These are phyloP conservation scores for Micropoecilia bifurca DNA, from an alignment of 2,797 vertebrate genomes.

Conservation along the genomic window DNA sequence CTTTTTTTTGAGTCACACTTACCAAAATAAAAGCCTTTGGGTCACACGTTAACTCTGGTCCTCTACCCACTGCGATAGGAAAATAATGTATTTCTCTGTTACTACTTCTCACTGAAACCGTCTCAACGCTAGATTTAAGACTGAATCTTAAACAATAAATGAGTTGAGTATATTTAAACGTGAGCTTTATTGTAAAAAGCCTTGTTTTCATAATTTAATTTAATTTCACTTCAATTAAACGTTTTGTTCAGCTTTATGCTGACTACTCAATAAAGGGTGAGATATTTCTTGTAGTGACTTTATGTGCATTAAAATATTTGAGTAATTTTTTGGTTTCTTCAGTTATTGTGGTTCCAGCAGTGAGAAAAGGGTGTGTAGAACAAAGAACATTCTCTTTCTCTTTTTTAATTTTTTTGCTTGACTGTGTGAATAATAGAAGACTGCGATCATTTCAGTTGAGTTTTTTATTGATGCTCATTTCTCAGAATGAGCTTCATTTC, in stretches of 20 bases:
- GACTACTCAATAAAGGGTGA: neutral
- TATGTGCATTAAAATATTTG: too few species aligned
- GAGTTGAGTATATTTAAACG: neutral
- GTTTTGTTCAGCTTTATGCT: neutral
- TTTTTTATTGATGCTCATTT: slow-evolving; percentile 40
- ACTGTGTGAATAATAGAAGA: slow-evolving; percentile 31
- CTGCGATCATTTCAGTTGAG: slow-evolving; percentile 26
- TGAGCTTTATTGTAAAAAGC: neutral
- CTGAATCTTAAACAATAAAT: neutral
- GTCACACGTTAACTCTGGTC: neutral
- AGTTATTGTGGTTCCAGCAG: neutral
- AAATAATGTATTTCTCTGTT: neutral
- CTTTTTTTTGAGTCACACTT: neutral
- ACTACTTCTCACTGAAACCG: neutral
- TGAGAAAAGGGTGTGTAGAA: neutral
- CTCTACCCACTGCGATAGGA: neutral
- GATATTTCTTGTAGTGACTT: too few species aligned
- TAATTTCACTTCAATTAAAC: neutral
- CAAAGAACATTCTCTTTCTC: neutral
- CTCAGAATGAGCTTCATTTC: slow-evolving; percentile 34
- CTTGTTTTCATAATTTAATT: neutral
- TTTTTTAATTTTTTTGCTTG: neutral
- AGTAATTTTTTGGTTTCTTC: neutral
- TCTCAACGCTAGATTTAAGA: neutral
- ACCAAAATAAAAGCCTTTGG: slow-evolving; percentile 1